phyloP scores from a whole-genome alignment of 2,797 vertebrate species.

The Luscinia luscinia region DNA sequence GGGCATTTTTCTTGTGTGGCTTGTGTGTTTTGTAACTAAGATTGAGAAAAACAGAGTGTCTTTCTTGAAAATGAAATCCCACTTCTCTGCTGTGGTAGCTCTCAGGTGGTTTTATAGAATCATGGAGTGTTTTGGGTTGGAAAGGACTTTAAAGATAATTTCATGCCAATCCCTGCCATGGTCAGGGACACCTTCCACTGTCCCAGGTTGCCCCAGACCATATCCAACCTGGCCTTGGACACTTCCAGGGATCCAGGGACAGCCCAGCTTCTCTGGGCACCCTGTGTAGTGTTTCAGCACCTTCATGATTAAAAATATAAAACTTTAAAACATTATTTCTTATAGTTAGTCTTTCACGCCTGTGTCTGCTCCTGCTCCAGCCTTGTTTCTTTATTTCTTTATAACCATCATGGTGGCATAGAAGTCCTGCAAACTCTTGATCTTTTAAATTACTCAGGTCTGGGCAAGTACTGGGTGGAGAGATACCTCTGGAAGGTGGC shows the following conservation, averaged over 20 bases:
- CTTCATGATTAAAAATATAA: accelerated
- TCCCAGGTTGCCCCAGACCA: background rate
- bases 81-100: background rate
- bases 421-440: background rate
- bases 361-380: background rate
- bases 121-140: background rate
- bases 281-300: background rate
- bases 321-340: background rate
- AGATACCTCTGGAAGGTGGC: background rate
- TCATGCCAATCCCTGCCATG: accelerated
- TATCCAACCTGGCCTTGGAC: accelerated
- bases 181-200: background rate
- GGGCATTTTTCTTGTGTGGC: background rate
- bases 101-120: background rate
- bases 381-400: background rate
- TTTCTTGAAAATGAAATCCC: background rate
- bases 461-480: background rate
- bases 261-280: background rate
- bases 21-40: background rate
- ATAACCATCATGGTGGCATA: background rate
- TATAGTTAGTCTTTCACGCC: background rate
- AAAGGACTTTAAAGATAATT: background rate
- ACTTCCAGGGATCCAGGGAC: background rate
- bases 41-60: background rate
- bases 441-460: background rate